Evolutionary conservation across 2,888 invertebrate species (phyloP).

Genomic region (Lottia gigantea): DNA sequence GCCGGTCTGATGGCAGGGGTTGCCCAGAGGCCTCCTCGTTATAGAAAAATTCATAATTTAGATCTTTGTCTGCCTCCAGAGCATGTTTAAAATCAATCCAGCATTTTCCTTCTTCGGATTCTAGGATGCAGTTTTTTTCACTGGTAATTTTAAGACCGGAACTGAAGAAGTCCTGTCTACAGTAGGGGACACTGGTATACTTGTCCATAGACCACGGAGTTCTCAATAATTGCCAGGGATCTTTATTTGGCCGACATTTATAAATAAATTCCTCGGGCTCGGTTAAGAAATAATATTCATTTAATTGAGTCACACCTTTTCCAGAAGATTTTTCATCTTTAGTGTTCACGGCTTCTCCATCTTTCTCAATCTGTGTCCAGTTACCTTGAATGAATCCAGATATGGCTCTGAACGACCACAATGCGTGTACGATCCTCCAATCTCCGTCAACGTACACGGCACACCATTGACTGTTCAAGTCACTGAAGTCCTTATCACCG

Average conservation of each 20-base stretch:
- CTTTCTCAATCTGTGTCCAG: slow-evolving; percentile 32
- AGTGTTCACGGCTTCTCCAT: slow-evolving; percentile 13
- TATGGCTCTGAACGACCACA: slow-evolving; percentile 39
- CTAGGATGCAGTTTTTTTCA: background rate
- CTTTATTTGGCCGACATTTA: slow-evolving; percentile 34
- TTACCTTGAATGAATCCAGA: slow-evolving; percentile 25
- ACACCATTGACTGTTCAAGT: slow-evolving; percentile 41
- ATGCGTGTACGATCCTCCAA: slow-evolving; percentile 42
- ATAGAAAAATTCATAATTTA: slow-evolving; percentile 23
- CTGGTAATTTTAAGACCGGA: background rate
- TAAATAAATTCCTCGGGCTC: slow-evolving; percentile 37
- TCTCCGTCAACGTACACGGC: slow-evolving; percentile 36
- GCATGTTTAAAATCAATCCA: slow-evolving; percentile 25
- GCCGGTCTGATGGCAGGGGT: slow-evolving; percentile 1
- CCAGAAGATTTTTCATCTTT: slow-evolving; percentile 16
- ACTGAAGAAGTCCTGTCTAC: slow-evolving; percentile 29
- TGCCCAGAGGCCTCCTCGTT: slow-evolving; percentile 22
- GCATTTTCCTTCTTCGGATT: slow-evolving; percentile 12
- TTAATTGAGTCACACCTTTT: slow-evolving; percentile 20
- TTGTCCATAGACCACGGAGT: slow-evolving; percentile 27
- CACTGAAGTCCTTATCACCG: slow-evolving; percentile 30
- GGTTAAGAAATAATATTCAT: slow-evolving; percentile 36
- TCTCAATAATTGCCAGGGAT: slow-evolving; percentile 33
- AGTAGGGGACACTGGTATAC: slow-evolving; percentile 27
- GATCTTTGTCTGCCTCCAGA: slow-evolving; percentile 11